These are phyloP conservation scores for Thymallus thymallus DNA, from an alignment of 2,113 vertebrate species.

Conservation along the genomic window DNA sequence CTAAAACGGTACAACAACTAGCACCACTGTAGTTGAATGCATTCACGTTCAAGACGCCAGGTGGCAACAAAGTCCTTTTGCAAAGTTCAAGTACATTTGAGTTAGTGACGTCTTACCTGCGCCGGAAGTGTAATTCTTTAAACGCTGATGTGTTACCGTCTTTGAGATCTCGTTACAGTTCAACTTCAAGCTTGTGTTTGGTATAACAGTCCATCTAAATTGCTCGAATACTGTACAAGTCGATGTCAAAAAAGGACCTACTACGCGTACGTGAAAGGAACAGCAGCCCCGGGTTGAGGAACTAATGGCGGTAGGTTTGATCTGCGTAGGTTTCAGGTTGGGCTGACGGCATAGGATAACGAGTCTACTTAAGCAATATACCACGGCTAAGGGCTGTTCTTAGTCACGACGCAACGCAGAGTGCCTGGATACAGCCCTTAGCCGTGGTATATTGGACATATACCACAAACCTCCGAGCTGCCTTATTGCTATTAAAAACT, in stretches of 20 bases:
- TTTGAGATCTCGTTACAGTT: neutral
- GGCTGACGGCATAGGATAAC: neutral
- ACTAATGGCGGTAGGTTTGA: constrained; percentile 64
- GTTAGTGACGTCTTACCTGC: constrained; percentile 38
- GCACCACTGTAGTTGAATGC: no score
- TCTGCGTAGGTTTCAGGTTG: neutral
- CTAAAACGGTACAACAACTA: no score
- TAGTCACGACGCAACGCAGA: no score
- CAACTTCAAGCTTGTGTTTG: neutral
- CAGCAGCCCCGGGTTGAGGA: constrained; percentile 21
- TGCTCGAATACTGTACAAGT: constrained; percentile 8
- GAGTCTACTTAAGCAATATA: no score
- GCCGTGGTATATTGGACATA: no score
- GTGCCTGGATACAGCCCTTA: no score
- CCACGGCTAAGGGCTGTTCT: no score
- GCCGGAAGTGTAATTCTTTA: constrained; percentile 47
- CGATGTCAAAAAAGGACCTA: constrained; percentile 39
- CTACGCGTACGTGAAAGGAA: constrained; percentile 11
- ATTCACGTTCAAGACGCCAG: no score
- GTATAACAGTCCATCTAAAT: neutral
- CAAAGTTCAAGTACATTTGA: no score
- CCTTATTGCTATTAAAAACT: no score
- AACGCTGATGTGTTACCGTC: constrained; percentile 65
- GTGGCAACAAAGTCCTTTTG: no score
- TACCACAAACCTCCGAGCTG: no score